Conservation (phyloP, 2,113 vertebrate species). For the Labrus mixtus region DNA sequence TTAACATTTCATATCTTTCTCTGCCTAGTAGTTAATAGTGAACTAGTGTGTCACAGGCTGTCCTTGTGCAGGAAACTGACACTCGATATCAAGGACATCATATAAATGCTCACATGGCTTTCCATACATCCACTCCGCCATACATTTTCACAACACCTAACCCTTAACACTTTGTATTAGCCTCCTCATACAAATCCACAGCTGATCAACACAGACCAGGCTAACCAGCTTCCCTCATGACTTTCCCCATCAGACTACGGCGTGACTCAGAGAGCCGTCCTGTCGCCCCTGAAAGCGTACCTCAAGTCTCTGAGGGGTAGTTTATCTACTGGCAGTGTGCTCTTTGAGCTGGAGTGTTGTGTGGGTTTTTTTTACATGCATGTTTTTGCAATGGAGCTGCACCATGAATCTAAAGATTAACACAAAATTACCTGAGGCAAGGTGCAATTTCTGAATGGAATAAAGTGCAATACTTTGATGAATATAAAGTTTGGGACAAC, state of each 20-base stretch:
- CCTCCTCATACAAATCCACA: not conserved
- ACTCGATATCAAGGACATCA: too few relatives aligned
- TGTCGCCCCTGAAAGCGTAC: constrained; percentile 68
- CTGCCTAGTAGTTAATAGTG: too few relatives aligned
- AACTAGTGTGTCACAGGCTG: too few relatives aligned
- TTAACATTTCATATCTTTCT: too few relatives aligned
- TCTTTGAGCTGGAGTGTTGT: constrained; percentile 41
- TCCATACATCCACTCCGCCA: not conserved
- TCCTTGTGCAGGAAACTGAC: too few relatives aligned
- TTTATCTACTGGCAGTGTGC: constrained; percentile 14
- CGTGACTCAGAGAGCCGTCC: constrained; percentile 43
- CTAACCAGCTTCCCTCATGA: constrained; percentile 39
- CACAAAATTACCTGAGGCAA: too few relatives aligned
- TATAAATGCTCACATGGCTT: too few relatives aligned
- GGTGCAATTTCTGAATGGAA: too few relatives aligned
- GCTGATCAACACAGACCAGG: not conserved
- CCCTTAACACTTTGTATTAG: not conserved
- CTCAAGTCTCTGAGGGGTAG: constrained; percentile 79
- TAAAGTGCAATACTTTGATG: too few relatives aligned
- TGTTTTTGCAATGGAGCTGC: not conserved
- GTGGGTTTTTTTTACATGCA: not conserved
- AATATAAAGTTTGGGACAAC: too few relatives aligned
- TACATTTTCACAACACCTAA: not conserved
- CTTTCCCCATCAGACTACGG: constrained; percentile 66
- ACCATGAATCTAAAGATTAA: too few relatives aligned